A percentile compares a stretch with the other conserved stretches of the same genome.
phyloP scores from a whole-genome alignment of 2,888 invertebrate species.

The Nymphalis c-album region DNA sequence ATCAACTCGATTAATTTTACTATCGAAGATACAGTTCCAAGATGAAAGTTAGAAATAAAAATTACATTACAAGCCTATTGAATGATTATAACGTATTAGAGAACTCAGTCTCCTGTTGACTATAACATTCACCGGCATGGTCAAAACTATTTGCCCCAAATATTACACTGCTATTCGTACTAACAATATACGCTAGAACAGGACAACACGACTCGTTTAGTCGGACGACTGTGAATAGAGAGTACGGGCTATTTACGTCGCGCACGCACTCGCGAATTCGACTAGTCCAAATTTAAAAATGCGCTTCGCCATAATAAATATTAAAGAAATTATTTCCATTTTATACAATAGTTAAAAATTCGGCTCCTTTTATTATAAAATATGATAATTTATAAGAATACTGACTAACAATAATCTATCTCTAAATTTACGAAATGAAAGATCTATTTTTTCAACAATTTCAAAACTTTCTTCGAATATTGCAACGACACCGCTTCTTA shows the following conservation, averaged over 20 bases:
- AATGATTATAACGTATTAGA: background rate
- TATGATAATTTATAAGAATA: background rate
- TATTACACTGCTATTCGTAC: conserved; percentile 36
- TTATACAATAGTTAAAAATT: background rate
- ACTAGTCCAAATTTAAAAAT: conserved; percentile 36
- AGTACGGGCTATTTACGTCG: conserved; percentile 56
- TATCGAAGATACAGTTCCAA: too few relatives aligned
- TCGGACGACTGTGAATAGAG: conserved; percentile 36
- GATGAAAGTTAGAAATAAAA: background rate
- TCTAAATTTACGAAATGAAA: background rate
- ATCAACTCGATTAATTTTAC: background rate
- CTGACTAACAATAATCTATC: background rate
- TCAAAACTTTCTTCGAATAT: conserved; percentile 24
- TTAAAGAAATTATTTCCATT: background rate
- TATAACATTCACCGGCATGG: conserved; percentile 33
- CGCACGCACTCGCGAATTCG: conserved; percentile 53
- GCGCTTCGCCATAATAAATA: conserved; percentile 4
- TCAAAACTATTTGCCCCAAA: conserved; percentile 38
- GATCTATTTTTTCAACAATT: conserved; percentile 12
- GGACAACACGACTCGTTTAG: conserved; percentile 36
- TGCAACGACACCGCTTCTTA: conserved; percentile 52
- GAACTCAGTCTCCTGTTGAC: conserved; percentile 8
- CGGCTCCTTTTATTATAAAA: too few relatives aligned
- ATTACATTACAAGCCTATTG: background rate
- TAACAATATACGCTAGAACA: conserved; percentile 39